These are phyloP conservation scores for Phortica variegata DNA, from an alignment of 1,140 invertebrate genomes.

Conservation along the genomic window DNA sequence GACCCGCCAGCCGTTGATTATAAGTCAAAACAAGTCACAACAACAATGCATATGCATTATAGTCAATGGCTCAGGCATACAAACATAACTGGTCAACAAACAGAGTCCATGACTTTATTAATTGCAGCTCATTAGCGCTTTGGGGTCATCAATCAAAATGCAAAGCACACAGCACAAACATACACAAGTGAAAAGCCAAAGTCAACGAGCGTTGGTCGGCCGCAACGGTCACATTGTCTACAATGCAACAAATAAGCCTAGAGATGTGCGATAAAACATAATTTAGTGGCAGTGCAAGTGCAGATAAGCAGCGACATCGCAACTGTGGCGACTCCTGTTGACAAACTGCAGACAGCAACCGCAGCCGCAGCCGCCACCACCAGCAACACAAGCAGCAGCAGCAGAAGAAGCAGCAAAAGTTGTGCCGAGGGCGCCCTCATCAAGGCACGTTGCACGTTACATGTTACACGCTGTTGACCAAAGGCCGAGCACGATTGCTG, in stretches of 20 bases:
- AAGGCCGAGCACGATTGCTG: slow-evolving; percentile 27
- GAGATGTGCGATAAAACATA: slow-evolving; percentile 51
- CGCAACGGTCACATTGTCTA: slow-evolving; percentile 13
- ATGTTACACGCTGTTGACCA: background rate
- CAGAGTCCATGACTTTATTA: slow-evolving; percentile 52
- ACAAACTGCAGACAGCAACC: slow-evolving; percentile 47
- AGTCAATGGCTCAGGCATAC: too few species aligned
- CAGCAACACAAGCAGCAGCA: background rate
- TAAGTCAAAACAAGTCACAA: too few species aligned
- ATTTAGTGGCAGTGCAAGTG: slow-evolving; percentile 47
- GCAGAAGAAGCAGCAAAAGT: background rate
- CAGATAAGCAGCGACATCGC: slow-evolving; percentile 39
- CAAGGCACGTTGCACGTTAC: background rate
- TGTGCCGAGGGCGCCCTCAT: slow-evolving; percentile 19
- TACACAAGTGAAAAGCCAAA: too few species aligned
- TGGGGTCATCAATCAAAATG: slow-evolving; percentile 41
- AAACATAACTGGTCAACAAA: too few species aligned
- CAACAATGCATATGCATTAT: too few species aligned
- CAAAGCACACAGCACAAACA: background rate
- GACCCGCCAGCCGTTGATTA: too few species aligned
- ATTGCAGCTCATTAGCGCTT: slow-evolving; percentile 51
- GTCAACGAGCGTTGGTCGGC: too few species aligned
- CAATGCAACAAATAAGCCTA: slow-evolving; percentile 20
- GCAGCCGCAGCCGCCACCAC: background rate
- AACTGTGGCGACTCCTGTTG: slow-evolving; percentile 16